phyloP scores from a whole-genome alignment of 35 echinoderm and acorn worm species.

The Lytechinus pictus region DNA sequence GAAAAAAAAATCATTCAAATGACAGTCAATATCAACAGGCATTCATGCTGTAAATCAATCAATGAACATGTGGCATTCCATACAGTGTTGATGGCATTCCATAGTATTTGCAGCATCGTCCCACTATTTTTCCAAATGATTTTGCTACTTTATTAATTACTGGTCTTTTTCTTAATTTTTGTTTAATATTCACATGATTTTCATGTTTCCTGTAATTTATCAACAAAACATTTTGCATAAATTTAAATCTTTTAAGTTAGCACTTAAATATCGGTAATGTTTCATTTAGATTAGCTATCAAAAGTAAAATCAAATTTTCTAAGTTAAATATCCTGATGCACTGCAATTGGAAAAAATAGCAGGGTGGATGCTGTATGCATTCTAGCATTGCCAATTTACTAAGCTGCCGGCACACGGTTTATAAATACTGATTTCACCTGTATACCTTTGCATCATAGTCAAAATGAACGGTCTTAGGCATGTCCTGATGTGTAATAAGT shows the following conservation, averaged over 20 bases:
- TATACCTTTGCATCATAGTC: slow-evolving; percentile 31
- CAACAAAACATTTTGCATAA: too few relatives aligned
- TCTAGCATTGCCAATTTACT: neutral
- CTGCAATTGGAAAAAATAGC: neutral
- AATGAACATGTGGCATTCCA: neutral
- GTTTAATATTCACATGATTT: too few relatives aligned
- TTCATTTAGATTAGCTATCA: too few relatives aligned
- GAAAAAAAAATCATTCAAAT: neutral
- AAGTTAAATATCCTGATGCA: neutral
- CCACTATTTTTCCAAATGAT: neutral
- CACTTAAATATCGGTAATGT: too few relatives aligned
- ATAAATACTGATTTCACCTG: slow-evolving; percentile 16
- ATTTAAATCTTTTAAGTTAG: too few relatives aligned
- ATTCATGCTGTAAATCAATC: neutral
- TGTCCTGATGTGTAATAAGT: slow-evolving; percentile 29
- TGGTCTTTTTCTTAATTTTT: too few relatives aligned
- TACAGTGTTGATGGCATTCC: neutral
- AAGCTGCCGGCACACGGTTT: neutral
- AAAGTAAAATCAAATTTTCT: neutral
- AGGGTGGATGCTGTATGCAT: neutral
- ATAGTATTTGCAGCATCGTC: neutral
- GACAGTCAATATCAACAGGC: neutral
- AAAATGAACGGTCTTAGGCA: slow-evolving; percentile 24
- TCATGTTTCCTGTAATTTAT: too few relatives aligned
- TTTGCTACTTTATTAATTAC: neutral